Evolutionary conservation across 2,797 vertebrate species (phyloP), one percentile per base, ranked within the genome.

Genomic region (Coreius guichenoti): DNA sequence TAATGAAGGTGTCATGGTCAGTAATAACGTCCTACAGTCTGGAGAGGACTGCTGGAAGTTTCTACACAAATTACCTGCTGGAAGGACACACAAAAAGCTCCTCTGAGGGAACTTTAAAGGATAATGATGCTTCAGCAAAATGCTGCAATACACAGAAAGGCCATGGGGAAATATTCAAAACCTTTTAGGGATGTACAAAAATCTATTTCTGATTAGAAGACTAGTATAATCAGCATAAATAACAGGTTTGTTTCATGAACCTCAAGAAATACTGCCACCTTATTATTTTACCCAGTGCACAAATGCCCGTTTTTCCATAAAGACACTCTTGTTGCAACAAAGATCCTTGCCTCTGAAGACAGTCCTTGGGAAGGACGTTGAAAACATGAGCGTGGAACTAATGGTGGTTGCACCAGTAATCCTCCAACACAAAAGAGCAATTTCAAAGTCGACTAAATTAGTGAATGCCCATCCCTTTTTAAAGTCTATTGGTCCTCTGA

Each of bases 341-440:
- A 72, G 63, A 76, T 33, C 36, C 19, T 74, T 83, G 56, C 21
- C 26, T 80, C 21, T 47, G 14, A 77, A 75, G 29, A 81, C 49
- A 70, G 77, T 77, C 73, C 61, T 76, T 84, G 61, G 63, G 82
- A 84, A 76, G 78, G 82, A 45, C 63, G 19, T 84, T 81, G 16
- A 51, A 75, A 43, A 63, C 82, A 58, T 31, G 61, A 80, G 63
- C 16, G 3, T 61, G 77, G 54, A 78, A 75, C 63, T 84, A 56
- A 81, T 69, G 82, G 63, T 49, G 58, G 68, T 61, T 69, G 43
- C 56, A 51, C 12, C 29, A 68, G 51, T 74, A 87, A 81, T 80
- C 67, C 45, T 81, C 29, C 36, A 19, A 54, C 76, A 83, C 72
- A 87, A 84, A 83, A 87, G 77, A 67, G 77, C 54, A 84, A 54